Evolutionary conservation across 2,888 invertebrate genomes (phyloP).

Genomic region (Lucinisca nassula): DNA sequence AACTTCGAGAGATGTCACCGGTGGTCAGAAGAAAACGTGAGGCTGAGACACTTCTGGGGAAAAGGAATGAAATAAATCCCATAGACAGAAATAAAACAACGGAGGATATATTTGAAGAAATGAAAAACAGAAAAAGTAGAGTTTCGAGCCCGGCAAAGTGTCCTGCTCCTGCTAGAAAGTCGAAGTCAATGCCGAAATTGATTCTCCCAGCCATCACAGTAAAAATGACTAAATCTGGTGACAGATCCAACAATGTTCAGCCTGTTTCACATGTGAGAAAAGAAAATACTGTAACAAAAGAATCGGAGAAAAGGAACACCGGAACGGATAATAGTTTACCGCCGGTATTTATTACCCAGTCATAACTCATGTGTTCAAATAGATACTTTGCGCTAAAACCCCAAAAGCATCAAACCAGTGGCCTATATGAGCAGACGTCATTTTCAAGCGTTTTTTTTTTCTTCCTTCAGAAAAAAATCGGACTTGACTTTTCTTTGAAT

Average conservation of each 20-base stretch:
- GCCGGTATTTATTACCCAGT: neutral
- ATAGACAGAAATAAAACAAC: constrained; percentile 76
- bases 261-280: constrained; percentile 7
- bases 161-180: constrained; percentile 19
- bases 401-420: too few relatives aligned
- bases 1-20: constrained; percentile 75
- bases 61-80: constrained; percentile 70
- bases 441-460: too few relatives aligned
- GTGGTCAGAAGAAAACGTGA: constrained; percentile 72
- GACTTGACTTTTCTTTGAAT: too few relatives aligned
- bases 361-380: too few relatives aligned
- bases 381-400: too few relatives aligned
- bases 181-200: constrained; percentile 63
- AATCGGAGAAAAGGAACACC: neutral
- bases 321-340: neutral
- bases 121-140: constrained; percentile 59
- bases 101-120: constrained; percentile 65
- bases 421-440: too few relatives aligned
- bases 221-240: constrained; percentile 38
- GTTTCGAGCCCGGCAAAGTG: constrained; percentile 49
- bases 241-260: constrained; percentile 13
- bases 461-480: too few relatives aligned
- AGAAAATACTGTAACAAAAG: neutral
- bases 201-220: constrained; percentile 77
- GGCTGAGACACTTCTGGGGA: constrained; percentile 69